These are phyloP conservation scores for Psammodynastes pulverulentus DNA, from an alignment of 2,113 vertebrate genomes.

Conservation along the genomic window DNA sequence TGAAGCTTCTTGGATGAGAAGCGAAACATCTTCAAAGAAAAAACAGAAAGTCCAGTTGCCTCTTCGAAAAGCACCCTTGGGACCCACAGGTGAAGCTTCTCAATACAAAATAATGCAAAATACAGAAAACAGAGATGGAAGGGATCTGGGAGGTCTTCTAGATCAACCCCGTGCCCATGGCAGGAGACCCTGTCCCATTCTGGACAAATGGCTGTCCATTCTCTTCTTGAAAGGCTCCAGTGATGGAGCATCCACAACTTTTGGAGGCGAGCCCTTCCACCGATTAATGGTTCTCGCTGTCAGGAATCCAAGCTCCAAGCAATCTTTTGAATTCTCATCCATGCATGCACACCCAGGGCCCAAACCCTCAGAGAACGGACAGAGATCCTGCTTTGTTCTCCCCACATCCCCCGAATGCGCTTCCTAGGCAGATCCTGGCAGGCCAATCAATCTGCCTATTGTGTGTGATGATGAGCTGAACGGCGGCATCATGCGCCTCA, in stretches of 20 bases:
- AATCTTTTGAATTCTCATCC: background rate
- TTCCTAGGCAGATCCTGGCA: background rate
- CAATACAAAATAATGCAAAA: background rate
- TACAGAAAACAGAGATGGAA: background rate
- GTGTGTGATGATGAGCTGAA: constrained; percentile 2
- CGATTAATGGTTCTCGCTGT: background rate
- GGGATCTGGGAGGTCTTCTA: background rate
- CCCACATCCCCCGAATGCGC: background rate
- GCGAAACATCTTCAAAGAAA: too few species aligned
- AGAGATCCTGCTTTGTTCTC: background rate
- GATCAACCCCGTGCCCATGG: background rate
- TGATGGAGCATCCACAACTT: background rate
- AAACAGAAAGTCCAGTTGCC: too few species aligned
- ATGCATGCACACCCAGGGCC: background rate
- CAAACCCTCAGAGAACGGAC: background rate
- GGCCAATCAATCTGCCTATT: constrained; percentile 18
- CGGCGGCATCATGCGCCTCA: background rate
- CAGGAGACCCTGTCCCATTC: background rate
- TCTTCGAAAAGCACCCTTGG: too few species aligned
- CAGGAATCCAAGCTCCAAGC: background rate
- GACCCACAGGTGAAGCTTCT: background rate
- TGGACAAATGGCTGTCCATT: background rate
- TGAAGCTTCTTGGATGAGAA: too few species aligned
- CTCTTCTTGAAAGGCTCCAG: background rate
- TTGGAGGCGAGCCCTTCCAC: background rate